phyloP scores from a whole-genome alignment of 2,113 vertebrate genomes.

The Clarias gariepinus region DNA sequence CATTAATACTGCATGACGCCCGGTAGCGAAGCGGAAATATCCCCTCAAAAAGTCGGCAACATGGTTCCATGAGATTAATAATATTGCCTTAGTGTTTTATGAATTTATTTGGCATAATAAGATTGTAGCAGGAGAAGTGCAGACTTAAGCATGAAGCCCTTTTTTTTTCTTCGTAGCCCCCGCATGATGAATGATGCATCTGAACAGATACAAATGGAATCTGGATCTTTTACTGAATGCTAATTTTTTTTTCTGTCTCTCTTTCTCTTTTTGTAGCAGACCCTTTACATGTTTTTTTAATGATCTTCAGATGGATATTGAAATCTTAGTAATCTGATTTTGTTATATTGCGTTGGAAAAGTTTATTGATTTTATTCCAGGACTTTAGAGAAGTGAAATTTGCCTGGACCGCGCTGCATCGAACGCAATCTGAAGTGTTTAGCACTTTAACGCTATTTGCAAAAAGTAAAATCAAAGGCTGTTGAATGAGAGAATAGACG shows the following conservation, averaged over 20 bases:
- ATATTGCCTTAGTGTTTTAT: constrained; percentile 58
- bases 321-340: constrained; percentile 49
- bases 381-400: constrained; percentile 11
- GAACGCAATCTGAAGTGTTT: neutral
- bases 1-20: constrained; percentile 58
- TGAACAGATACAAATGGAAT: constrained; percentile 50
- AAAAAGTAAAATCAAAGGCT: neutral
- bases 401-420: neutral
- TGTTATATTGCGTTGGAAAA: constrained; percentile 40
- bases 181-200: constrained; percentile 55
- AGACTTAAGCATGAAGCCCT: constrained; percentile 46
- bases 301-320: constrained; percentile 51
- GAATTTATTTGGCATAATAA: constrained; percentile 60
- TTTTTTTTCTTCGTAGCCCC: neutral
- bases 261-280: constrained; percentile 18
- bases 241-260: constrained; percentile 29
- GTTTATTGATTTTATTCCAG: constrained; percentile 42
- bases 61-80: constrained; percentile 58
- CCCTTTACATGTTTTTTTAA: constrained; percentile 51
- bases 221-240: constrained; percentile 47
- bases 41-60: constrained; percentile 46
- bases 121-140: constrained; percentile 53
- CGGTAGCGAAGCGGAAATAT: constrained; percentile 47
- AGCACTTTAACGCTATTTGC: neutral
- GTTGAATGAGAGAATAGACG: neutral